Evolutionary conservation across 2,113 vertebrate species (phyloP).

Genomic region (Aplodontia rufa): DNA sequence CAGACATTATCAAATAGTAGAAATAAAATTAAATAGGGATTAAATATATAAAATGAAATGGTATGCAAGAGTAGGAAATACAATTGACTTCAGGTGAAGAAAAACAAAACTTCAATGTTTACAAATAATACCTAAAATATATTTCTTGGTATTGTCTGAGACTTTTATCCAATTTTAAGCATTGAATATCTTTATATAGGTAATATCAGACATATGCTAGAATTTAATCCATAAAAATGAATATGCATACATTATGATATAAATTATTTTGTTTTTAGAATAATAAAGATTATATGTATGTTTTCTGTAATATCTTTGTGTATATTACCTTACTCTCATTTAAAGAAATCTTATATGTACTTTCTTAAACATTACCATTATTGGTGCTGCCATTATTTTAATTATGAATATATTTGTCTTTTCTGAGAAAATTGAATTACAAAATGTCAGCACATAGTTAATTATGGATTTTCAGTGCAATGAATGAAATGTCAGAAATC

Average conservation of each 20-base stretch:
- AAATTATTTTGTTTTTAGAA: constrained; percentile 22
- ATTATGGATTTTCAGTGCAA: accelerated
- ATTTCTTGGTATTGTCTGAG: neutral
- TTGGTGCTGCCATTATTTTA: neutral
- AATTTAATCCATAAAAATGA: neutral
- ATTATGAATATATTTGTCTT: neutral
- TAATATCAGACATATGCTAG: neutral
- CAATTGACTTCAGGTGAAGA: neutral
- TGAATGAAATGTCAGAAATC: neutral
- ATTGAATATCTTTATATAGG: neutral
- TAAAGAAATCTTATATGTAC: neutral
- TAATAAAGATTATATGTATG: neutral
- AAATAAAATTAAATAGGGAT: neutral
- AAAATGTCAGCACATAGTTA: accelerated
- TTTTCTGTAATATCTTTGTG: constrained; percentile 18
- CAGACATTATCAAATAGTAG: neutral
- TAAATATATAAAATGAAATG: neutral
- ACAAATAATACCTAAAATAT: constrained; percentile 12
- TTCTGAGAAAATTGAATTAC: neutral
- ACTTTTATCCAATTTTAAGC: neutral
- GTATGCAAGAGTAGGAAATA: neutral
- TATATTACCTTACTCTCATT: neutral
- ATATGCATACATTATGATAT: neutral
- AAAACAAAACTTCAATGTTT: constrained; percentile 19
- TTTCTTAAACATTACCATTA: neutral